These are phyloP conservation scores for Scomber japonicus DNA, from an alignment of 2,113 vertebrate genomes.

Conservation along the genomic window DNA sequence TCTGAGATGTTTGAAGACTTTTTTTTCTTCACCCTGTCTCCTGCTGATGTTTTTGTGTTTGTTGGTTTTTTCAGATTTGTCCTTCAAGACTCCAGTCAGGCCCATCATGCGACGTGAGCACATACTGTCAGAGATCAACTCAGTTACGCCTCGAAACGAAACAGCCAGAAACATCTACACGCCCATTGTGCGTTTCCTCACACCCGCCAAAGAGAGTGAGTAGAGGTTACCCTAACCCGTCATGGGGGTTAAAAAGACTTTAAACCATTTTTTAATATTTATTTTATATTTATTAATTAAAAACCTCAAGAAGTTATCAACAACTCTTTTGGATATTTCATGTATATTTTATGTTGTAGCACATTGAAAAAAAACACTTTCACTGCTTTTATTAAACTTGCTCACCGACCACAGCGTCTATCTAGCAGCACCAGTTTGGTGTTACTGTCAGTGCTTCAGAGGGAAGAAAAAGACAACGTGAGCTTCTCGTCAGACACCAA, in stretches of 20 bases:
- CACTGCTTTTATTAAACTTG: background rate
- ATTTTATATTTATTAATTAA: too few species aligned
- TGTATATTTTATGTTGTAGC: background rate
- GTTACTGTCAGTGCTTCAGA: background rate
- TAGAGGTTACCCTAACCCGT: background rate
- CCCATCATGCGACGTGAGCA: slow-evolving; percentile 50
- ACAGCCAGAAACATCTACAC: slow-evolving; percentile 81
- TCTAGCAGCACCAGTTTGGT: background rate
- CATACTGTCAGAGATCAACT: slow-evolving; percentile 59
- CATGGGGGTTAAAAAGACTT: background rate
- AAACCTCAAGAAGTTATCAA: too few species aligned
- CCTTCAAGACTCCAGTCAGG: slow-evolving; percentile 80
- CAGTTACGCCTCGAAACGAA: slow-evolving; percentile 57
- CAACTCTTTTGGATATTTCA: background rate
- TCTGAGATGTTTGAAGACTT: background rate
- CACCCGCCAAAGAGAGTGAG: slow-evolving; percentile 85
- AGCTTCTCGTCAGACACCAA: background rate
- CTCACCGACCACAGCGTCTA: background rate
- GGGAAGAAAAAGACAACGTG: background rate
- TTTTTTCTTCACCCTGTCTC: background rate
- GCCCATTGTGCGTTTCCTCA: slow-evolving; percentile 83
- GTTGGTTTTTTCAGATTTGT: slow-evolving; percentile 56
- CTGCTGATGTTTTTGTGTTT: background rate
- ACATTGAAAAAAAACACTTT: background rate
- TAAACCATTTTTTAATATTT: background rate